Conservation (phyloP, 2,797 vertebrate genomes). For the Eospalax fontanierii region DNA sequence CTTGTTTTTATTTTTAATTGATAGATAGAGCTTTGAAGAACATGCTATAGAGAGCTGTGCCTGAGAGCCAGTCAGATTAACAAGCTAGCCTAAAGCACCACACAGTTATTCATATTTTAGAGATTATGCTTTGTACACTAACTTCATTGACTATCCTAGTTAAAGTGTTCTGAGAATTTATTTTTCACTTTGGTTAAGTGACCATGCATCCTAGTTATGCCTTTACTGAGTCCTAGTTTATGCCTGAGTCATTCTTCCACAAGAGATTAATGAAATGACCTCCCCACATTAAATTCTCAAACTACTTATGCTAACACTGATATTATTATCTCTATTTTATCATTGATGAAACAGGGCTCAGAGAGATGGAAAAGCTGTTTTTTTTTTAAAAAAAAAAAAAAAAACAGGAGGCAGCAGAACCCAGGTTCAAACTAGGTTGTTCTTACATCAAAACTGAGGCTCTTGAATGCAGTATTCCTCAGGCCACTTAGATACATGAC, state of each 20-base stretch:
- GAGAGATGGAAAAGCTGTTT: background rate
- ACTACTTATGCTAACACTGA: background rate
- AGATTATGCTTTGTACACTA: background rate
- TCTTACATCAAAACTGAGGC: background rate
- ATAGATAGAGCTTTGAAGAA: background rate
- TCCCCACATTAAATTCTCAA: constrained; percentile 1
- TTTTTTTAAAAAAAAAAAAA: too few relatives aligned
- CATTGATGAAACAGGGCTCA: background rate
- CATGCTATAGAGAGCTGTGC: background rate
- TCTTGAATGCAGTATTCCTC: background rate
- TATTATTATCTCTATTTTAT: background rate
- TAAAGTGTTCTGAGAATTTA: constrained; percentile 6
- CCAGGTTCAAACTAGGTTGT: background rate
- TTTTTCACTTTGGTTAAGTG: background rate
- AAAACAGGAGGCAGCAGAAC: background rate
- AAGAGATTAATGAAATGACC: background rate
- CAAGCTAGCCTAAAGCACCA: background rate
- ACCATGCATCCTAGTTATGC: background rate
- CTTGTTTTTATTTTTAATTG: background rate
- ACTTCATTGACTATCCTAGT: background rate
- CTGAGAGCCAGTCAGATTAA: background rate
- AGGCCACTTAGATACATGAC: background rate
- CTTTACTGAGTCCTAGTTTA: background rate
- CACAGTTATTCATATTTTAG: background rate
- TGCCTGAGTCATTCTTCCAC: background rate